Evolutionary conservation across 2,113 vertebrate genomes (phyloP).

Genomic region (Chrysemys picta): DNA sequence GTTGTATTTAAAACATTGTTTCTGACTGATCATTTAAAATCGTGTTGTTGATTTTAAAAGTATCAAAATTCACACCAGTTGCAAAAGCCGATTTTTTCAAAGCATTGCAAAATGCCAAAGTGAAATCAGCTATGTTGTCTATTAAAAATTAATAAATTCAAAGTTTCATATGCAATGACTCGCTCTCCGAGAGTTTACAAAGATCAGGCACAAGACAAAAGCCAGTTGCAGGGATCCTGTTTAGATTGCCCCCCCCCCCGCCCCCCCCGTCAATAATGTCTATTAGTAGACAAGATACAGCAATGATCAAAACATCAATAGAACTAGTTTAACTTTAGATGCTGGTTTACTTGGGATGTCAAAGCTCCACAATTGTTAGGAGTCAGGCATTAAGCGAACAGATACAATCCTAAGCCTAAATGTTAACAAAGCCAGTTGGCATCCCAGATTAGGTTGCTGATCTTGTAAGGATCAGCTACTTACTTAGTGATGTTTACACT

Average conservation of each 20-base stretch:
- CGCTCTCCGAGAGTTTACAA: background rate
- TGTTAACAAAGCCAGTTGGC: slow-evolving; percentile 80
- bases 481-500: slow-evolving; percentile 82
- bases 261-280: slow-evolving; percentile 38
- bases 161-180: background rate
- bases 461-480: slow-evolving; percentile 84
- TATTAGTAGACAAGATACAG: background rate
- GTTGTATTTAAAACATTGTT: background rate
- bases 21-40: slow-evolving; percentile 29
- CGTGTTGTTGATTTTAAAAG: background rate
- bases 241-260: background rate
- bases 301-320: background rate
- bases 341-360: slow-evolving; percentile 16
- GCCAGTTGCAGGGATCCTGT: background rate
- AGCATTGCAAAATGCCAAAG: background rate
- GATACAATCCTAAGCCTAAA: slow-evolving; percentile 61
- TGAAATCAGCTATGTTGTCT: slow-evolving; percentile 7
- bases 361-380: slow-evolving; percentile 31
- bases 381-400: slow-evolving; percentile 45
- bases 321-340: slow-evolving; percentile 6
- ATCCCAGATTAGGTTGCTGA: slow-evolving; percentile 87
- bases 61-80: background rate
- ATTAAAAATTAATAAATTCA: slow-evolving; percentile 13
- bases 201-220: background rate
- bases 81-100: slow-evolving; percentile 3